A percentile compares a stretch with the other conserved stretches of the same genome.
These are phyloP conservation scores for Aleiodes alternator DNA, from an alignment of 2,888 invertebrate species.

Conservation along the genomic window DNA sequence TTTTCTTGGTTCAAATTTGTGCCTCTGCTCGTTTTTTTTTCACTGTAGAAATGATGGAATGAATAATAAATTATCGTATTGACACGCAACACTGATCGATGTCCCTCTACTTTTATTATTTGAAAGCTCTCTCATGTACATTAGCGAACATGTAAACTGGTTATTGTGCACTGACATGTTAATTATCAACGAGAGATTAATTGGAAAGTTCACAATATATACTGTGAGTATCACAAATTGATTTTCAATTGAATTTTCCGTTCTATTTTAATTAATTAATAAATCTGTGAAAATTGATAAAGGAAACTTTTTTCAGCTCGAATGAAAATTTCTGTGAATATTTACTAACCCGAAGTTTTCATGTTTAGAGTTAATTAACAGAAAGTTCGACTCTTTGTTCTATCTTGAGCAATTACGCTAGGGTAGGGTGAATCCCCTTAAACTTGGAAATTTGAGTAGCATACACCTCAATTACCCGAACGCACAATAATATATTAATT, in stretches of 20 bases:
- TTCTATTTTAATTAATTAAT: constrained; percentile 1
- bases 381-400: no score
- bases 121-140: constrained; percentile 10
- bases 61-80: constrained; percentile 12
- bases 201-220: background rate
- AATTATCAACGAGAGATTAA: constrained; percentile 9
- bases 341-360: no score
- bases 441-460: no score
- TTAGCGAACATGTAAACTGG: no score
- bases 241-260: background rate
- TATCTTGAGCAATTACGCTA: no score
- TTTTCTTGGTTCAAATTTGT: no score
- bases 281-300: background rate
- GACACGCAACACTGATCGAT: constrained; percentile 28
- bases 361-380: no score
- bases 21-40: background rate
- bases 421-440: no score
- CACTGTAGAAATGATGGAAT: background rate
- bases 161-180: background rate
- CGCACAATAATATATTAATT: constrained; percentile 16
- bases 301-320: background rate
- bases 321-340: background rate
- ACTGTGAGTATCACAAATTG: background rate
- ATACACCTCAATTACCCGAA: background rate
- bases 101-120: constrained; percentile 2